Evolutionary conservation across 2,113 vertebrate species (phyloP).

Genomic region (Amia ocellicauda): DNA sequence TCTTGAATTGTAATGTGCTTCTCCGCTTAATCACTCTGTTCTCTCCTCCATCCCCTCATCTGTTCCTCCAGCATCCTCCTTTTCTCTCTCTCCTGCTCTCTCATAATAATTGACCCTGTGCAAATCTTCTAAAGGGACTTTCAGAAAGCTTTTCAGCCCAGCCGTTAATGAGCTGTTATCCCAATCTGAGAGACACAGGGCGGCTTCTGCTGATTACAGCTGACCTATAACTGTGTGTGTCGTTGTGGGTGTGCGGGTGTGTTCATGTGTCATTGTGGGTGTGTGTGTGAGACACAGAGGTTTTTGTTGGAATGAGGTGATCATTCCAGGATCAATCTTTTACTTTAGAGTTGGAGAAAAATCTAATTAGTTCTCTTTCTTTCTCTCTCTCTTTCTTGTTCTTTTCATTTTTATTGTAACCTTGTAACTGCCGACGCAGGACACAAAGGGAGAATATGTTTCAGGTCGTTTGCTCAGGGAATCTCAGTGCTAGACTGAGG

Average conservation of each 20-base stretch:
- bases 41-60: constrained; percentile 65
- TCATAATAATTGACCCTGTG: constrained; percentile 39
- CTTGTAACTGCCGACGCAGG: constrained; percentile 45
- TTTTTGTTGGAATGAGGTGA: too few relatives aligned
- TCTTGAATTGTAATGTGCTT: constrained; percentile 57
- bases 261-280: not conserved
- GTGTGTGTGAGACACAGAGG: constrained; percentile 1
- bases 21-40: too few relatives aligned
- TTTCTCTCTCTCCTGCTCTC: not conserved
- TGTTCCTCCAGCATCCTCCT: constrained; percentile 22
- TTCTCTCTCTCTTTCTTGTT: too few relatives aligned
- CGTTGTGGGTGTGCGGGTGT: not conserved
- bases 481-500: constrained; percentile 42
- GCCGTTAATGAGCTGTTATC: constrained; percentile 66
- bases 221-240: constrained; percentile 1
- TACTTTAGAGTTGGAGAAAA: constrained; percentile 49
- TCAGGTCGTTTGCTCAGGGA: too few relatives aligned
- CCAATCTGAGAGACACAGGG: constrained; percentile 55
- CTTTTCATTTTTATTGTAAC: constrained; percentile 60
- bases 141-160: constrained; percentile 50
- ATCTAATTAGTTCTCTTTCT: constrained; percentile 55
- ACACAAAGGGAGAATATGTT: constrained; percentile 28
- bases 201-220: constrained; percentile 51
- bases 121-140: constrained; percentile 51
- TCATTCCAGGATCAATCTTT: constrained; percentile 45